Evolutionary conservation across 1,140 invertebrate species (phyloP), one percentile per base, ranked within the genome.

Genomic region (Gryon sp.): DNA sequence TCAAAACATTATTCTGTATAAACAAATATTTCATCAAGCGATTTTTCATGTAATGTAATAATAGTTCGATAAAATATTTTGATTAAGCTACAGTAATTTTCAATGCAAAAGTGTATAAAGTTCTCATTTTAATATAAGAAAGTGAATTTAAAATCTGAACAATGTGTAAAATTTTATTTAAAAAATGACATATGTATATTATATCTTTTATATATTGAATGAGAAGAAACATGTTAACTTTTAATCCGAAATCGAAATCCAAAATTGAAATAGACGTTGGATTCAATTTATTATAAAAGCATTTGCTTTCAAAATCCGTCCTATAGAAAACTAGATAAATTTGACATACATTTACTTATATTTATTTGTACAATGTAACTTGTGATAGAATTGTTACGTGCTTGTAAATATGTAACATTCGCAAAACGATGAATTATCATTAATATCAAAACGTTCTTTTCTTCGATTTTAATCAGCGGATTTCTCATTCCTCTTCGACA

Each of bases 401-500:
- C 11, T 18, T 55, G 34, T 74, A 66, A 26, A 45, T 28, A 40
- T 65, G 70, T 74, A 59, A 66, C 45, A 53, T 74, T 66, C 20
- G 28, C 4, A 6, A 36, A 1, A 46, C 16, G 55, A 38, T 75
- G 62, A 52, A 45, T 59, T n/a, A n/a, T n/a, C n/a, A n/a, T 52
- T 26, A 57, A 30, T 50, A 28, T 57, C 20, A 2, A 46, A 65
- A 52, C 34, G 45, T 57, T 66, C 22, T 52, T 60, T n/a, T n/a
- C n/a, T n/a, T 36, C 16, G 57, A 76, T 69, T 50, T 59, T 2
- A 59, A 24, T 20, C 36, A 50, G 12, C 22, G 43, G 45, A 72
- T 74, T 70, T 78, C 65, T 70, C 63, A 60, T 78, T 78, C 70
- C 76, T 75, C 76, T 75, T 79, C 70, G 65, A 19, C 69, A 30